A percentile compares a stretch with the other conserved stretches of the same genome.
phyloP scores from a whole-genome alignment of 2,888 invertebrate species.

The Volucella bombylans region DNA sequence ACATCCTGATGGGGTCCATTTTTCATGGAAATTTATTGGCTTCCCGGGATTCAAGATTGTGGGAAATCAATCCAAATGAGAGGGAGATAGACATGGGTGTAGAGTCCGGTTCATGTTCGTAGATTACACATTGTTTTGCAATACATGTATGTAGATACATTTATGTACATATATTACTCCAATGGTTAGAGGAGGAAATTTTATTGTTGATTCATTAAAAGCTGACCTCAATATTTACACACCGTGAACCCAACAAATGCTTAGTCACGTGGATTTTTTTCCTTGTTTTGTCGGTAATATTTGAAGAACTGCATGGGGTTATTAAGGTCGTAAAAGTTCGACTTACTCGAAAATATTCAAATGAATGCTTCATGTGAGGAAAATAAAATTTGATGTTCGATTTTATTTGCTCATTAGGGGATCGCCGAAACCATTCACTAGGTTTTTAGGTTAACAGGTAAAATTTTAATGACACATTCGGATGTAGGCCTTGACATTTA shows the following conservation, averaged over 20 bases:
- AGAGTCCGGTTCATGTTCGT: no score
- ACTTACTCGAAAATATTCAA: not conserved
- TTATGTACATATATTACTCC: slow-evolving; percentile 11
- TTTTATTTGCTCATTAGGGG: no score
- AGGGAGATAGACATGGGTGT: not conserved
- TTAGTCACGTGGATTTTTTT: slow-evolving; percentile 11
- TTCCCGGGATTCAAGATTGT: not conserved
- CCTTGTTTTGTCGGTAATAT: no score
- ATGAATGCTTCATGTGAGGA: not conserved
- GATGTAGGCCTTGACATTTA: no score
- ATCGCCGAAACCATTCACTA: no score
- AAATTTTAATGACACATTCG: no score
- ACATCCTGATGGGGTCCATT: slow-evolving; percentile 30
- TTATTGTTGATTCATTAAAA: slow-evolving; percentile 28
- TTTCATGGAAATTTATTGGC: slow-evolving; percentile 37
- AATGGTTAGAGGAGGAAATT: slow-evolving; percentile 4
- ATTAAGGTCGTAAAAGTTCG: slow-evolving; percentile 6
- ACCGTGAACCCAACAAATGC: not conserved
- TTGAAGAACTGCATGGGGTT: not conserved
- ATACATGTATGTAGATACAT: not conserved
- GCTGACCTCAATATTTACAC: slow-evolving; percentile 24
- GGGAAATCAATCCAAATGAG: slow-evolving; percentile 19
- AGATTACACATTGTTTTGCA: not conserved
- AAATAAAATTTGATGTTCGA: no score
- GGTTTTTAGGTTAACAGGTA: no score